Evolutionary conservation across 2,113 vertebrate species (phyloP), one percentile per base, ranked within the genome.

Genomic region (Cygnus atratus): DNA sequence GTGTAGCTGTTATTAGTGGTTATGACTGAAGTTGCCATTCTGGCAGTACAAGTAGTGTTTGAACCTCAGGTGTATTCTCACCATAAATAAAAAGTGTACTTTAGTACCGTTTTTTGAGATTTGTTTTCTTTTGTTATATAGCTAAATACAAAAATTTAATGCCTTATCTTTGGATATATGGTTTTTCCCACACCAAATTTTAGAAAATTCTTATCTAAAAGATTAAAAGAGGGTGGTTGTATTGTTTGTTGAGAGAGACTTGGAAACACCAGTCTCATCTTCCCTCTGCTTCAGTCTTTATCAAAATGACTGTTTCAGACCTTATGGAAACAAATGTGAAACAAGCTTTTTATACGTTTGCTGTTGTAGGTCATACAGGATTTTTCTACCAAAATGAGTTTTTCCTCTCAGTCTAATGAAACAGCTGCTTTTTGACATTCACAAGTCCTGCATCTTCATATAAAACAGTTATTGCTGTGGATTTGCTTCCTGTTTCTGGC

Each of bases 201-300:
- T 63, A 13, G 29, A 41, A 55, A 62, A 3, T 41, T 3, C 3
- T 61, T 70, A 26, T 17, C 20, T 50, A 15, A 43, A 93, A 58
- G n/a, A 25, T 50, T 77, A 80, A 80, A 90, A 58, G 2, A 54
- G 58, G 10, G 0, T 57, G 9, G 0, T 44, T 68, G 44, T 79
- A 10, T 21, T 67, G 18, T 35, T 31, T 25, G 8, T 63, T 52
- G 15, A 33, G 24, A 4, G 22, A 76, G 25, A n/a, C 13, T 24
- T 28, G 0, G 2, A 15, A 17, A 46, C 8, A 26, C 9, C 3
- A 3, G 7, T 17, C 5, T 55, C 10, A 4, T 52, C 3, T 54
- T 82, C 7, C 61, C 59, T 6, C 11, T 87, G 10, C 21, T 84
- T 17, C 19, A 43, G 13, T 33, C 78, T 84, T 84, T 21, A 52